These are phyloP conservation scores for Caranx melampygus DNA, from an alignment of 2,113 vertebrate species.

Conservation along the genomic window DNA sequence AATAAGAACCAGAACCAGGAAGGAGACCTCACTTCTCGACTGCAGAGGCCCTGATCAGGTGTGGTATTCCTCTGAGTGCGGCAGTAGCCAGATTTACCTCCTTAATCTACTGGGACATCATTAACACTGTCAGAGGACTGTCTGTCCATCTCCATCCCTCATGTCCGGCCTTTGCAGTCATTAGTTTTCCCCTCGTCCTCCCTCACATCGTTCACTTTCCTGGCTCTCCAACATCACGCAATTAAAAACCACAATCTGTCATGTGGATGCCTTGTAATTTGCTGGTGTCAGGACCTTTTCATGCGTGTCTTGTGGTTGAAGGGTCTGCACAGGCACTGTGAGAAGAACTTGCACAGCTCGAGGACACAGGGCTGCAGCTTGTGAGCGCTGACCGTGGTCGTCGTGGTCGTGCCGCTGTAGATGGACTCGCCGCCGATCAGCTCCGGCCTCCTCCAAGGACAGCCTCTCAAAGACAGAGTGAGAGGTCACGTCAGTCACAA, in stretches of 20 bases:
- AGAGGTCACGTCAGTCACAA: conserved; percentile 34
- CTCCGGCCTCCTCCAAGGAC: conserved; percentile 82
- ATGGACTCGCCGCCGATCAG: background rate
- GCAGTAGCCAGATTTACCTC: no score
- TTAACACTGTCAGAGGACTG: no score
- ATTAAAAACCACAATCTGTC: background rate
- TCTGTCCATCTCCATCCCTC: background rate
- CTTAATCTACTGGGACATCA: background rate
- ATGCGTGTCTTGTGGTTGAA: conserved; percentile 38
- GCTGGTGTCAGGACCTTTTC: conserved; percentile 56
- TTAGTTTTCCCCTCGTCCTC: background rate
- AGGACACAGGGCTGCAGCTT: conserved; percentile 92
- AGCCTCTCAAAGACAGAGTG: conserved; percentile 82
- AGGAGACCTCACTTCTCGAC: background rate
- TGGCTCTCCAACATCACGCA: background rate
- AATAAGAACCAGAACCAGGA: no score
- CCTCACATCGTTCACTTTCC: background rate
- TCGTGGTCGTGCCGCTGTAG: conserved; percentile 7
- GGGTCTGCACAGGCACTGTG: conserved; percentile 89
- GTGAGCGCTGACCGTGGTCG: conserved; percentile 63
- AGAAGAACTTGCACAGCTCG: conserved; percentile 94
- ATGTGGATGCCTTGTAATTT: background rate
- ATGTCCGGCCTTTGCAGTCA: background rate
- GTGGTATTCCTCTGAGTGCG: background rate
- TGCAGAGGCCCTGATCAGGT: background rate